Percentiles rank a stretch among this genome's conserved stretches.
These are phyloP conservation scores for Sylvietta virens DNA, from an alignment of 2,113 vertebrate species.

Conservation along the genomic window DNA sequence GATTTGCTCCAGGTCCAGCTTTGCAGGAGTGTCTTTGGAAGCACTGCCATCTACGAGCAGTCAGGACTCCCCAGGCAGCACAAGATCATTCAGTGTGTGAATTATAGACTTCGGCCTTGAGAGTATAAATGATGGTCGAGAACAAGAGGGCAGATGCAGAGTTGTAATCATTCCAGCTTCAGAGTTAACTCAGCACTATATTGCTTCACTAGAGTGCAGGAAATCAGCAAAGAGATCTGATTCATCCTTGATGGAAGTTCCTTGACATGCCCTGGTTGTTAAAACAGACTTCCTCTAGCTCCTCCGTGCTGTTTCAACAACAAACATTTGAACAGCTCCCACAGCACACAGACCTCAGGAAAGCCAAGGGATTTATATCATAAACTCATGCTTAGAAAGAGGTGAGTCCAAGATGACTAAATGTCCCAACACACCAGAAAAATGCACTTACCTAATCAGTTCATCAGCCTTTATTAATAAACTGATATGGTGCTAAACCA, in stretches of 20 bases:
- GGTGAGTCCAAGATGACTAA: not conserved
- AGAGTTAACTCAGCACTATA: slow-evolving; percentile 21
- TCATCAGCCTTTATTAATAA: not conserved
- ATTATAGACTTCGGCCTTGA: slow-evolving; percentile 49
- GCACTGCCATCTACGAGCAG: not conserved
- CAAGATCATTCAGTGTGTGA: not conserved
- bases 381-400: not conserved
- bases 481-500: not conserved
- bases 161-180: slow-evolving; percentile 35
- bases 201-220: not conserved
- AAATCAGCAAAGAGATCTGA: slow-evolving; percentile 23
- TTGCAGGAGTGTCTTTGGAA: not conserved
- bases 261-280: slow-evolving; percentile 17
- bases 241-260: slow-evolving; percentile 27
- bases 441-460: not conserved
- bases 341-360: not conserved
- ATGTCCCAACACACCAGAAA: not conserved
- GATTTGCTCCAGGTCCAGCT: slow-evolving; percentile 35
- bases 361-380: not conserved
- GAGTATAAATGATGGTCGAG: slow-evolving; percentile 28
- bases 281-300: not conserved
- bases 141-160: slow-evolving; percentile 28
- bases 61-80: slow-evolving; percentile 22
- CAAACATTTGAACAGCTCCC: slow-evolving; percentile 17
- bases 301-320: not conserved